Percentiles rank a stretch among this genome's conserved stretches.
phyloP scores from a whole-genome alignment of 2,797 vertebrate genomes.

The Melanotaenia trifasciata region DNA sequence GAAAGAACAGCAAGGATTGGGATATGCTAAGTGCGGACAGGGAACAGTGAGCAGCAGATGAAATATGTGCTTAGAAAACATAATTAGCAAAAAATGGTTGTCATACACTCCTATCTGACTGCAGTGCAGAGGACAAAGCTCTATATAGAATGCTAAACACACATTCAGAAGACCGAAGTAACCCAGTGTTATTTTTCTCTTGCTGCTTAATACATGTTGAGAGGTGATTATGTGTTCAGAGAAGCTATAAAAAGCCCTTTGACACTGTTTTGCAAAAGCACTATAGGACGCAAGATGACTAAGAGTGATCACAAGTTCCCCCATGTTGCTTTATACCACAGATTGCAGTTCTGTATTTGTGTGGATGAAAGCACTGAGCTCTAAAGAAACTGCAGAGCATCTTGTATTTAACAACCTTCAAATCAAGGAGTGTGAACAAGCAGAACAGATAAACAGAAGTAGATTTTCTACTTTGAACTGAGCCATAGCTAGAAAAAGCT shows the following conservation, averaged over 20 bases:
- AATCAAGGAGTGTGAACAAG: slow-evolving; percentile 18
- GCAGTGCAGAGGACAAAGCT: slow-evolving; percentile 49
- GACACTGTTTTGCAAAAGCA: slow-evolving; percentile 24
- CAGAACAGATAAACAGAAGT: slow-evolving; percentile 2
- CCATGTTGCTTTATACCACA: slow-evolving; percentile 16
- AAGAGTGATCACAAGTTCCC: slow-evolving; percentile 38
- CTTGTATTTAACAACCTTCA: slow-evolving; percentile 14
- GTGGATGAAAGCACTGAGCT: slow-evolving; percentile 26
- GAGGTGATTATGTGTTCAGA: slow-evolving; percentile 43
- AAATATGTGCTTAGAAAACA: slow-evolving; percentile 75
- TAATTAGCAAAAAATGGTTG: slow-evolving; percentile 67
- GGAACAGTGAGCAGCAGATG: slow-evolving; percentile 63
- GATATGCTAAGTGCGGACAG: slow-evolving; percentile 52
- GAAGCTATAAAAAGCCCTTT: slow-evolving; percentile 45
- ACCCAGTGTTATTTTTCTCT: slow-evolving; percentile 6
- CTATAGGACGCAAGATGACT: slow-evolving; percentile 4
- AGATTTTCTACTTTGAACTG: not conserved
- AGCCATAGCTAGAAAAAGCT: not conserved
- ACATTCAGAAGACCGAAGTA: slow-evolving; percentile 24
- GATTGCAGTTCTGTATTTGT: slow-evolving; percentile 10
- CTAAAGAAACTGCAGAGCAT: slow-evolving; percentile 13
- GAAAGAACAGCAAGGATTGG: slow-evolving; percentile 40
- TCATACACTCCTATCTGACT: slow-evolving; percentile 29
- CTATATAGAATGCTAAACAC: slow-evolving; percentile 27
- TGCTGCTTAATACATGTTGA: slow-evolving; percentile 27